These are phyloP conservation scores for Spilosoma lubricipeda DNA, from an alignment of 2,888 invertebrate genomes.

Conservation along the genomic window DNA sequence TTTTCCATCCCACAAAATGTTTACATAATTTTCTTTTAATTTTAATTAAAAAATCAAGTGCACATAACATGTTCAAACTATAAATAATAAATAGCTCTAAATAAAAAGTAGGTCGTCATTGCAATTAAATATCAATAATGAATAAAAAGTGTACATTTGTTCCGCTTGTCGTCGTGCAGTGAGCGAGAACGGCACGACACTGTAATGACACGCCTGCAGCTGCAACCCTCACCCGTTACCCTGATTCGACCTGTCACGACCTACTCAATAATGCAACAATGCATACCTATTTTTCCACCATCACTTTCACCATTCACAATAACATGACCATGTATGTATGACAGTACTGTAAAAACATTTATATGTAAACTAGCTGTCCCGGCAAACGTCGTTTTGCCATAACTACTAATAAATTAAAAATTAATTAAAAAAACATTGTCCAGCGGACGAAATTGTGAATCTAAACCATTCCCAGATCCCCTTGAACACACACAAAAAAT, in stretches of 20 bases:
- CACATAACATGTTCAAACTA: background rate
- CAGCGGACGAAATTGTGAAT: too few relatives aligned
- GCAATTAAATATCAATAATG: constrained; percentile 59
- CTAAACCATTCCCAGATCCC: too few relatives aligned
- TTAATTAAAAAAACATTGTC: too few relatives aligned
- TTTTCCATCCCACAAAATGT: too few relatives aligned
- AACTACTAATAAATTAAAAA: too few relatives aligned
- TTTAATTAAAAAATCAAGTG: background rate
- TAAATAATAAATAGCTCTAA: constrained; percentile 33
- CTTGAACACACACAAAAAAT: too few relatives aligned
- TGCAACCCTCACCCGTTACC: constrained; percentile 62
- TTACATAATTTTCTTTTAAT: background rate
- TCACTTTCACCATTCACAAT: constrained; percentile 46
- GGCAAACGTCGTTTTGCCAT: too few relatives aligned
- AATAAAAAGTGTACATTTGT: constrained; percentile 74
- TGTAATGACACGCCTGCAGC: constrained; percentile 74
- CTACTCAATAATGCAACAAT: constrained; percentile 81
- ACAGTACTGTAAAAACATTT: background rate
- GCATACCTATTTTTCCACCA: constrained; percentile 66
- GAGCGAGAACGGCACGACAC: constrained; percentile 59
- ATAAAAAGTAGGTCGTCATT: constrained; percentile 31
- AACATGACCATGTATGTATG: constrained; percentile 26
- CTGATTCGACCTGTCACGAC: constrained; percentile 59
- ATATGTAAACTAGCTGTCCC: background rate
- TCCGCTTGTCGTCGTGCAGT: constrained; percentile 70